Evolutionary conservation across 2,797 vertebrate genomes (phyloP).

Genomic region (Discoglossus pictus): DNA sequence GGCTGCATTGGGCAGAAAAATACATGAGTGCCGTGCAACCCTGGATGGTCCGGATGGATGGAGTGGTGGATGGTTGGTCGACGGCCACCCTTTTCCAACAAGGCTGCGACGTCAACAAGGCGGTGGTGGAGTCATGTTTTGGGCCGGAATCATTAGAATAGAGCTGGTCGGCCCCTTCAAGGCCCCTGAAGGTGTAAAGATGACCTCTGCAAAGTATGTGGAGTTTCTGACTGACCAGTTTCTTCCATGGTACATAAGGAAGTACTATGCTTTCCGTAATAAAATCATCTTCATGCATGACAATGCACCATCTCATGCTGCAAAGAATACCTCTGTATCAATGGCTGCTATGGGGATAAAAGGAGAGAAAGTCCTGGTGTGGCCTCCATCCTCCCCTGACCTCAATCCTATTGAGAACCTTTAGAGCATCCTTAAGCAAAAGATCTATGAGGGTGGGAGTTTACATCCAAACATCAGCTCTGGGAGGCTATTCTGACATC

Average conservation of each 20-base stretch:
- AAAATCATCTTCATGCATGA: constrained; percentile 3
- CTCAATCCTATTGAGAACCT: constrained; percentile 45
- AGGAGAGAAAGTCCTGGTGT: too few relatives aligned
- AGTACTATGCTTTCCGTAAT: not conserved
- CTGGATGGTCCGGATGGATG: constrained; percentile 38
- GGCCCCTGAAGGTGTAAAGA: constrained; percentile 29
- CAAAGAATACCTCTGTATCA: too few relatives aligned
- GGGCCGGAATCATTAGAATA: constrained; percentile 33
- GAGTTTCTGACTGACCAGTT: constrained; percentile 26
- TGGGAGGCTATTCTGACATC: constrained; percentile 39
- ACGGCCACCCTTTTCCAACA: constrained; percentile 45
- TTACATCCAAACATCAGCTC: constrained; percentile 38
- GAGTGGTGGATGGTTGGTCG: constrained; percentile 39
- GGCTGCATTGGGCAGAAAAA: not conserved
- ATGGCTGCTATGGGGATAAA: too few relatives aligned
- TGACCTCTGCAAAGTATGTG: constrained; percentile 41
- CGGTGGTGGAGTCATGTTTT: constrained; percentile 36
- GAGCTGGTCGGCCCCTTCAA: constrained; percentile 20
- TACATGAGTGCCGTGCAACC: constrained; percentile 6
- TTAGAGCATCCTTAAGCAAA: constrained; percentile 39
- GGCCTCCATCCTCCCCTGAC: constrained; percentile 24
- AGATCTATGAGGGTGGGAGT: constrained; percentile 23
- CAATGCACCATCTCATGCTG: not conserved
- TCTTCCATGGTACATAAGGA: constrained; percentile 10
- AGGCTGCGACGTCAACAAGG: constrained; percentile 26